Conservation (phyloP, 2,113 vertebrate genomes). For the Scartelaos histophorus region DNA sequence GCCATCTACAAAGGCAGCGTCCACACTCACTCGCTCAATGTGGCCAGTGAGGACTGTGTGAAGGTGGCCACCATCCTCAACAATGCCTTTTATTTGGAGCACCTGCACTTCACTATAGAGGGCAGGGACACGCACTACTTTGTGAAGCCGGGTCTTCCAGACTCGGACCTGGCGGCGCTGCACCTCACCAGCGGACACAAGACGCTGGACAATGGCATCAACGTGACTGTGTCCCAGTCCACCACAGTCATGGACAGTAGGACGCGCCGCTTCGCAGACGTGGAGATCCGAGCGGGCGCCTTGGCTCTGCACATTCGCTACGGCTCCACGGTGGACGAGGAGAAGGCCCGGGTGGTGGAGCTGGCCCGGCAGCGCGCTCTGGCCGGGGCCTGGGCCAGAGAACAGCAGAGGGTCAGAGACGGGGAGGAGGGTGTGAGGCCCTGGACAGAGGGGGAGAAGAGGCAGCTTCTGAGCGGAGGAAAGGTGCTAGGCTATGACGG, state of each 20-base stretch:
- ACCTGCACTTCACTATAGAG: constrained; percentile 93
- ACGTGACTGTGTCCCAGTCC: constrained; percentile 95
- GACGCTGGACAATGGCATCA: constrained; percentile 94
- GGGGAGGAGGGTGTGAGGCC: constrained; percentile 92
- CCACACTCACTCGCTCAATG: constrained; percentile 91
- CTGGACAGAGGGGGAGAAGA: constrained; percentile 98
- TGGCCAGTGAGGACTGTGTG: constrained; percentile 96
- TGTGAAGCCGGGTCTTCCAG: constrained; percentile 91
- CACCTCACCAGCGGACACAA: constrained; percentile 92
- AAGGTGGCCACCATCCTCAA: constrained; percentile 96
- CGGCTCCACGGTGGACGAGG: constrained; percentile 93
- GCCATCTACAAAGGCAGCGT: constrained; percentile 94
- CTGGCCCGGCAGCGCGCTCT: constrained; percentile 93
- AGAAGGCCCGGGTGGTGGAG: constrained; percentile 93
- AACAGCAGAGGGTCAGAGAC: constrained; percentile 91
- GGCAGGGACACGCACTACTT: constrained; percentile 96
- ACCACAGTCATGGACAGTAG: constrained; percentile 93
- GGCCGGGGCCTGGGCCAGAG: constrained; percentile 88
- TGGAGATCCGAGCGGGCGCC: constrained; percentile 89
- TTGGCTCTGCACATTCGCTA: constrained; percentile 94
- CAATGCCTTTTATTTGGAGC: constrained; percentile 94
- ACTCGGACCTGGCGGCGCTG: constrained; percentile 90
- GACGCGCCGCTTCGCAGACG: constrained; percentile 96
- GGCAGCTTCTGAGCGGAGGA: constrained; percentile 93
- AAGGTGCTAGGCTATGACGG: constrained; percentile 96